Percentiles rank a stretch among this genome's conserved stretches.
Evolutionary conservation across 1,140 invertebrate genomes (phyloP).

Genomic region (Temnothorax curvispinosus): DNA sequence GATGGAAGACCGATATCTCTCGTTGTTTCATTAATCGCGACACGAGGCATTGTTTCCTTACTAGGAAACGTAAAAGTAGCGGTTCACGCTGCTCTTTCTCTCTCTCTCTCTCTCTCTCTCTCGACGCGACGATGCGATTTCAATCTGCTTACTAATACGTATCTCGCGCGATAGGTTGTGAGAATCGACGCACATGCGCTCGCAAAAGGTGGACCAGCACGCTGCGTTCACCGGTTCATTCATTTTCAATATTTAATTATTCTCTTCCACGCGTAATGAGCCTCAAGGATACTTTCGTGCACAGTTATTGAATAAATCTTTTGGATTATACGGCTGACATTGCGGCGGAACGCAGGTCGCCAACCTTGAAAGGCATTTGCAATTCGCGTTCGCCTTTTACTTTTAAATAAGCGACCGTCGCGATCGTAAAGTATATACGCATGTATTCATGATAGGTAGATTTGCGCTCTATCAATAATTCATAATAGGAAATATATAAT

Average conservation of each 20-base stretch:
- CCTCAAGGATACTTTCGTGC: not conserved
- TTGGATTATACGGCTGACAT: slow-evolving; percentile 18
- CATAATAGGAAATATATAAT: not conserved
- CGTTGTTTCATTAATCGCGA: slow-evolving; percentile 67
- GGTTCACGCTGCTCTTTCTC: slow-evolving; percentile 9
- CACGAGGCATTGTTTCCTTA: slow-evolving; percentile 70
- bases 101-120: not conserved
- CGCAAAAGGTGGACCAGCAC: not conserved
- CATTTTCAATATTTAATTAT: slow-evolving; percentile 53
- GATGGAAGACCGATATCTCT: slow-evolving; percentile 22
- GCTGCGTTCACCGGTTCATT: slow-evolving; percentile 4
- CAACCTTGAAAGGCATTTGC: slow-evolving; percentile 1
- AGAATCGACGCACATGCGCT: slow-evolving; percentile 14
- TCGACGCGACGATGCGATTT: slow-evolving; percentile 18
- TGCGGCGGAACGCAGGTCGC: slow-evolving; percentile 12
- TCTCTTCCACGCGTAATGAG: not conserved
- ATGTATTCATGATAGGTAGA: not conserved
- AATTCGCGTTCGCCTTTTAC: slow-evolving; percentile 17
- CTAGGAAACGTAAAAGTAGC: slow-evolving; percentile 53
- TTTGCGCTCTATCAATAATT: not conserved
- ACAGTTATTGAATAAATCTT: slow-evolving; percentile 42
- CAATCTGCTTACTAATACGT: slow-evolving; percentile 43
- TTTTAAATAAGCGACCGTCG: slow-evolving; percentile 38
- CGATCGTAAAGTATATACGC: not conserved
- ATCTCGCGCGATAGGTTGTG: slow-evolving; percentile 9